These are phyloP conservation scores for Heterodera filipjevi DNA, from an alignment of 2,888 invertebrate genomes.

Conservation along the genomic window DNA sequence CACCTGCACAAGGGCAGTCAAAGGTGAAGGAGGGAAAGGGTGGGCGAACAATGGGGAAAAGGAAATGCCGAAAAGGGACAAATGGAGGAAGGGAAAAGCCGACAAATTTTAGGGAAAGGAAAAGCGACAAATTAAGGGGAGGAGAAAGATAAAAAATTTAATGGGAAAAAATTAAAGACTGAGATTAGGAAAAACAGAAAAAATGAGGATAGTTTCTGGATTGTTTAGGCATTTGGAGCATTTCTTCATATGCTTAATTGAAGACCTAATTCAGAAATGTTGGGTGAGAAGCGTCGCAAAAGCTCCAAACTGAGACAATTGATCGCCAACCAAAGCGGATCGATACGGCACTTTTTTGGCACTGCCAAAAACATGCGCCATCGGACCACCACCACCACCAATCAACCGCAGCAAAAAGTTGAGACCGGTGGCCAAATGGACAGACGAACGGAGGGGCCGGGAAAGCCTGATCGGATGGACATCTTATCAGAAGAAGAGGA, in stretches of 20 bases:
- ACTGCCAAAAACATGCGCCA: neutral
- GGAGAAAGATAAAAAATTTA: no score
- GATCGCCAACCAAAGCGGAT: constrained; percentile 7
- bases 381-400: neutral
- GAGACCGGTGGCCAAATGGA: neutral
- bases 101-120: no score
- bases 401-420: neutral
- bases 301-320: constrained; percentile 10
- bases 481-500: neutral
- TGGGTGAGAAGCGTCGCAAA: constrained; percentile 7
- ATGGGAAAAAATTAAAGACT: no score
- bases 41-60: no score
- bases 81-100: neutral
- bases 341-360: neutral
- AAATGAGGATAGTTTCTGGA: no score
- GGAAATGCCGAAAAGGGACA: neutral
- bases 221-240: no score
- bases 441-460: neutral
- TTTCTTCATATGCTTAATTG: no score
- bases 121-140: no score
- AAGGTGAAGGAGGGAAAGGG: neutral
- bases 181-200: no score
- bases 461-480: neutral
- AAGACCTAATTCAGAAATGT: neutral
- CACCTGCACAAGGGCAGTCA: constrained; percentile 22